Base-by-base conservation (phyloP, 2,113 vertebrate genomes). In the Phrynosoma platyrhinos region DNA sequence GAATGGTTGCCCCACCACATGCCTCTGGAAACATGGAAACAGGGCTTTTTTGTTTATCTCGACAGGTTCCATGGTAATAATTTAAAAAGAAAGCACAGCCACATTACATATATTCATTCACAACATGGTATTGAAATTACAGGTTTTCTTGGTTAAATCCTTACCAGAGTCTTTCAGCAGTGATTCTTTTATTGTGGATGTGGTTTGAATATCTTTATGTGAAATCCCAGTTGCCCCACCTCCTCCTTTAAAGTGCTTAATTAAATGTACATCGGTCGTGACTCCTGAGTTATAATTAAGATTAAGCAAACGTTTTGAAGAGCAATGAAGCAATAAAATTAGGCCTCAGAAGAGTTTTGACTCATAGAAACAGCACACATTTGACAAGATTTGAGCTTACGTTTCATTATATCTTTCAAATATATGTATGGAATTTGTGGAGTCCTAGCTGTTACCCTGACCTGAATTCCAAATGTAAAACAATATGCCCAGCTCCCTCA, bases 261-360 rank as follows among this genome's bases (percentile, higher is more conserved):
- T 69, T 30, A 40, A 85, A 23, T 85, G 90, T 27, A 20, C 8
- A 32, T n/a, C 36, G 81, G 88, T 77, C 77, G 88, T 86, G 84
- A 79, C 64, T 83, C 55, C 53, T 84, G 53, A 86, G 18, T 83
- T 74, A 30, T 86, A 18, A n/a, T 27, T 88, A 77, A 90, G 90
- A 82, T 14, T 85, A 88, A 87, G 72, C 79, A 72, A 52, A 21
- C 0, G 13, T 86, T 90, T 79, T 80, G 89, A 32, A 71, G 4
- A 53, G 76, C 66, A 77, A 85, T 72, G 81, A 91, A 21, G 71
- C 79, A 27, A 78, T 76, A 4, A 66, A 62, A 18, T 64, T n/a
- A 71, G 23, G 14, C 82, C 87, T 91, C 55, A 18, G 74, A 32
- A 92, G 90, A 82, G 74, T 94, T 91, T 92, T 92, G 64, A 90